Conservation (phyloP, 2,888 invertebrate species). For the Teinopalpus imperialis region DNA sequence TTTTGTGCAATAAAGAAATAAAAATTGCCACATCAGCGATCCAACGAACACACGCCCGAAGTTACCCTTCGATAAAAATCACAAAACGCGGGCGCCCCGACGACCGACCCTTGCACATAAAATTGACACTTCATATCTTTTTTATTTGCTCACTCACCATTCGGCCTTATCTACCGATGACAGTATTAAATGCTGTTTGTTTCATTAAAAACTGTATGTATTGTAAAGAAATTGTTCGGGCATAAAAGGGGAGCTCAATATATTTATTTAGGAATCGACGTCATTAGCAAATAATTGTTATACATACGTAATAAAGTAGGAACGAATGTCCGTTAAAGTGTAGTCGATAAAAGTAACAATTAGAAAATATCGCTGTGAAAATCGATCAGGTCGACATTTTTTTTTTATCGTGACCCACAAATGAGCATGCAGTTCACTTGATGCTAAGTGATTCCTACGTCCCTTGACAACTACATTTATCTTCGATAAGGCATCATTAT, state of each 20-base stretch:
- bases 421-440: too few species aligned
- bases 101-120: slow-evolving; percentile 31
- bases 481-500: too few species aligned
- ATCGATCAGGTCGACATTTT: too few species aligned
- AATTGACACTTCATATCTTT: slow-evolving; percentile 47
- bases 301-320: too few species aligned
- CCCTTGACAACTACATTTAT: too few species aligned
- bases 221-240: slow-evolving; percentile 29
- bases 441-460: too few species aligned
- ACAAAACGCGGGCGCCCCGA: slow-evolving; percentile 26
- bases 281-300: too few species aligned
- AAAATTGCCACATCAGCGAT: slow-evolving; percentile 66
- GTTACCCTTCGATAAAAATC: slow-evolving; percentile 50
- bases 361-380: too few species aligned
- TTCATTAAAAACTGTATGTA: slow-evolving; percentile 34
- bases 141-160: slow-evolving; percentile 42
- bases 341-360: too few species aligned
- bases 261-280: too few species aligned
- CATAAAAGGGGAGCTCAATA: slow-evolving; percentile 37
- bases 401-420: too few species aligned
- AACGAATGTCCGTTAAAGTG: too few species aligned
- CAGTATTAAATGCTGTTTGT: slow-evolving; percentile 54
- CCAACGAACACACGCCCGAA: slow-evolving; percentile 43
- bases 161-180: slow-evolving; percentile 49
- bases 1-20: slow-evolving; percentile 77